Evolutionary conservation across 23 tunicate genomes (phyloP).

Genomic region (Oikopleura vanhoeffeni): DNA sequence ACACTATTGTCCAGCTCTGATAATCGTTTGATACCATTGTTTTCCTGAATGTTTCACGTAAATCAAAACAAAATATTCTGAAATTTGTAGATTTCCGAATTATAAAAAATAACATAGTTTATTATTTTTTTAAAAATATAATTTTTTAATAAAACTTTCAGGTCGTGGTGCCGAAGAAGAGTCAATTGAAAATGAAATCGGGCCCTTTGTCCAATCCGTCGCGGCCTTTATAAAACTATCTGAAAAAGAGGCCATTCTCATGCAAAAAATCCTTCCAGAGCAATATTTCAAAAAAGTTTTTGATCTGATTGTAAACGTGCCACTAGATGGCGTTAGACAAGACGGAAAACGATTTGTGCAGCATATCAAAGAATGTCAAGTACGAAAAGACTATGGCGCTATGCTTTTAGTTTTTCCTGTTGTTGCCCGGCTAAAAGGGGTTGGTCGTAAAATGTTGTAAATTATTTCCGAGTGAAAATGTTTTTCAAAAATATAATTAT

Average conservation of each 20-base stretch:
- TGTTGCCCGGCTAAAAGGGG: conserved; percentile 31
- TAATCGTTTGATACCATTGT: no score
- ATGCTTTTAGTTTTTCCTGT: conserved; percentile 68
- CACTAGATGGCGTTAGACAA: neutral
- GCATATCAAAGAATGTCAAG: conserved; percentile 16
- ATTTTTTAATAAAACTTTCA: neutral
- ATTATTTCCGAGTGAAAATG: conserved; percentile 26
- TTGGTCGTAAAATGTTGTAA: conserved; percentile 21
- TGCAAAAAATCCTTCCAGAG: neutral
- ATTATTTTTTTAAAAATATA: no score
- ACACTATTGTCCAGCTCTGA: no score
- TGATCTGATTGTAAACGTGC: conserved; percentile 2
- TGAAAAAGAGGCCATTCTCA: neutral
- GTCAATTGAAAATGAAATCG: conserved; percentile 39
- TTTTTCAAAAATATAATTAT: no score
- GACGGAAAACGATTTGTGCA: neutral
- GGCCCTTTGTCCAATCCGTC: conserved; percentile 43
- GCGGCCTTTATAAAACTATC: conserved; percentile 15
- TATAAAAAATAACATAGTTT: no score
- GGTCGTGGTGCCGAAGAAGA: conserved; percentile 58
- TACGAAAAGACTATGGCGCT: conserved; percentile 51
- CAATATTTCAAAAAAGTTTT: conserved; percentile 9
- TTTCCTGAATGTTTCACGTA: no score
- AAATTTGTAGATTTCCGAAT: no score
- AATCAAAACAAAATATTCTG: no score